These are phyloP conservation scores for Spodoptera litura DNA, from an alignment of 1,140 invertebrate species.

Conservation along the genomic window DNA sequence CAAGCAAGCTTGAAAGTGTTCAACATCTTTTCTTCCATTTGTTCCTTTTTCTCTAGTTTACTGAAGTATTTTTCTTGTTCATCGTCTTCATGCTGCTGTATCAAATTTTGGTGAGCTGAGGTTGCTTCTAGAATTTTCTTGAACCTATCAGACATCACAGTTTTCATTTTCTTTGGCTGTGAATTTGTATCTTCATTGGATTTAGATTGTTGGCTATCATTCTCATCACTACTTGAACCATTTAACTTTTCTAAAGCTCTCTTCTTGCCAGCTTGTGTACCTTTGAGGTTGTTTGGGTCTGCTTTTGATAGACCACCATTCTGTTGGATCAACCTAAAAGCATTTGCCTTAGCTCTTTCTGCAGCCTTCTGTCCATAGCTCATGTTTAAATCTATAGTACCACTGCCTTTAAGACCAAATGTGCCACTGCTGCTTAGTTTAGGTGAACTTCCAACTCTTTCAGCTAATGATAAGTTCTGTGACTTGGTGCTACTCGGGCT, in stretches of 20 bases:
- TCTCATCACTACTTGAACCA: slow-evolving; percentile 72
- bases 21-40: slow-evolving; percentile 96
- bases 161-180: slow-evolving; percentile 72
- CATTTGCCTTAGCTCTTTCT: slow-evolving; percentile 89
- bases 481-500: slow-evolving; percentile 52
- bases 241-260: slow-evolving; percentile 84
- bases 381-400: slow-evolving; percentile 88
- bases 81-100: slow-evolving; percentile 90
- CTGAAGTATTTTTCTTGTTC: slow-evolving; percentile 95
- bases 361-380: slow-evolving; percentile 86
- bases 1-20: slow-evolving; percentile 93
- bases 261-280: slow-evolving; percentile 87
- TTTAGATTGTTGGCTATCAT: slow-evolving; percentile 82
- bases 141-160: slow-evolving; percentile 89
- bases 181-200: slow-evolving; percentile 72
- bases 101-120: slow-evolving; percentile 92
- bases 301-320: slow-evolving; percentile 89
- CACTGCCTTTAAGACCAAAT: slow-evolving; percentile 79
- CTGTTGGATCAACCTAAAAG: slow-evolving; percentile 88
- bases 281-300: slow-evolving; percentile 90
- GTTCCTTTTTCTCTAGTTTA: slow-evolving; percentile 95
- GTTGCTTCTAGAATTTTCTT: slow-evolving; percentile 92
- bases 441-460: slow-evolving; percentile 71
- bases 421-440: slow-evolving; percentile 75
- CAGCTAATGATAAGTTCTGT: slow-evolving; percentile 62